phyloP scores from a whole-genome alignment of 2,888 invertebrate genomes.

The Anthrax anthrax region DNA sequence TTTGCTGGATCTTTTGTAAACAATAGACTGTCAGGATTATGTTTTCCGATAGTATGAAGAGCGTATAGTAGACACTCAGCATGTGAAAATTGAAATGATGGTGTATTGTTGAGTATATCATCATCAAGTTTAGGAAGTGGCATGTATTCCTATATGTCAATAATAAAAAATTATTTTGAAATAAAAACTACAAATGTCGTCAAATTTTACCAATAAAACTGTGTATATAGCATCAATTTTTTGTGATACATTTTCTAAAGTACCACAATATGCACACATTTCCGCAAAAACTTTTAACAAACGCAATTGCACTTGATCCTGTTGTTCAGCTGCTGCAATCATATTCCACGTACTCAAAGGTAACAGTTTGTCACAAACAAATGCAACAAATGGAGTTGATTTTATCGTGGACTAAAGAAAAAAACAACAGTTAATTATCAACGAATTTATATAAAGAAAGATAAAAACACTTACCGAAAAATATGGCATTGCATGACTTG shows the following conservation, averaged over 20 bases:
- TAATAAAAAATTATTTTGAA: background rate
- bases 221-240: conserved; percentile 65
- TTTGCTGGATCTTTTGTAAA: conserved; percentile 53
- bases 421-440: conserved; percentile 6
- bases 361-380: conserved; percentile 72
- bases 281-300: conserved; percentile 79
- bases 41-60: conserved; percentile 61
- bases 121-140: conserved; percentile 68
- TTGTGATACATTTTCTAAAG: conserved; percentile 56
- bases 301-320: conserved; percentile 56
- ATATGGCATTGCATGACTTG: conserved; percentile 69
- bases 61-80: conserved; percentile 80
- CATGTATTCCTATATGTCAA: conserved; percentile 58
- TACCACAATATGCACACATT: conserved; percentile 61
- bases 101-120: conserved; percentile 44
- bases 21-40: conserved; percentile 60
- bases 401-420: conserved; percentile 61
- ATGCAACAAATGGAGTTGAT: conserved; percentile 69
- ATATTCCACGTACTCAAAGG: conserved; percentile 54
- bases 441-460: background rate
- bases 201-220: conserved; percentile 53
- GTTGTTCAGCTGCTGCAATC: conserved; percentile 42
- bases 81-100: conserved; percentile 83
- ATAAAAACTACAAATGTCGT: background rate
- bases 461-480: conserved; percentile 57